Evolutionary conservation across 1,140 invertebrate genomes (phyloP), one percentile per base, ranked within the genome.

Genomic region (Saccostrea cuccullata): DNA sequence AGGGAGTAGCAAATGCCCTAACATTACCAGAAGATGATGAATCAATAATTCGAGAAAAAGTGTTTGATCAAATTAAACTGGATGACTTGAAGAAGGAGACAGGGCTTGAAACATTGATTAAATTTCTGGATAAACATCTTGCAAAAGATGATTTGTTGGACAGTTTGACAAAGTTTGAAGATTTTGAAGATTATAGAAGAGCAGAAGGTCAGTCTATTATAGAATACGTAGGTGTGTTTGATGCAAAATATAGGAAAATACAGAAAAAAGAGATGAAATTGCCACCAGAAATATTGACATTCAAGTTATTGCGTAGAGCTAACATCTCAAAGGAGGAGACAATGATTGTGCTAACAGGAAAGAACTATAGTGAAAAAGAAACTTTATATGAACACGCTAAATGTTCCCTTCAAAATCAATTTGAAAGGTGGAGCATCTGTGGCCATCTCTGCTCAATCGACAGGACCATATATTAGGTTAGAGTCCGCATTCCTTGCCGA

Each of bases 151-250:
- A 89, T 58, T 64, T 90, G 26, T 47, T 36, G 17, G 85, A 90
- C 40, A 88, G 30, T 30, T 70, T 67, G n/a, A 86, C 87, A 70
- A 91, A 89, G 73, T 91, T 88, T 89, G 87, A 90, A 73, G 90
- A 90, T 23, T 90, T 90, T 86, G 87, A 90, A 82, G 90, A 90
- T 40, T 91, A 88, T 84, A 86, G 88, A 82, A 87, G 89, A 70
- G 9, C 55, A 56, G 85, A 89, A 30, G 40, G 56, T 26, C 87
- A 87, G 47, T 82, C 85, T 40, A 84, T 82, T 30, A 83, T 47
- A 55, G 89, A 90, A 55, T 90, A 83, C 70, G 55, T 88, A 12
- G 23, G 23, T 40, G 56, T 84, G 8, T 89, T 90, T 88, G 87
- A 47, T 47, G 47, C 47, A 0, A 47, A 47, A 47, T 47, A 47